Base-by-base conservation (phyloP, 2,113 vertebrate genomes). In the Apeltes quadracus region DNA sequence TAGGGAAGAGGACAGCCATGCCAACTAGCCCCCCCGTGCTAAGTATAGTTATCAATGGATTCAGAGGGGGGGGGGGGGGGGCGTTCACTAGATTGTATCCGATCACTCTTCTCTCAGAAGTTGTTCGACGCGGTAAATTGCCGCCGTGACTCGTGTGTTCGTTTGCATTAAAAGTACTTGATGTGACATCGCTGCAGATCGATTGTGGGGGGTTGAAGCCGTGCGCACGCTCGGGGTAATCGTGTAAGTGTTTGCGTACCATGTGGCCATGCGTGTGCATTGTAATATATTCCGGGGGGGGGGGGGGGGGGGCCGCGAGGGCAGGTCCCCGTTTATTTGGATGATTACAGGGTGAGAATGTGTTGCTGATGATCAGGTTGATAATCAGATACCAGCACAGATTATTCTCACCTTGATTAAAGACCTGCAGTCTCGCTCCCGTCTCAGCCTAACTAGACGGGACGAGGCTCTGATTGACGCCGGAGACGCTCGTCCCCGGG, bases 361-460 rank as follows among this genome's bases (percentile, higher is more conserved):
- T 89, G 86, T 84, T 88, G 90, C 82, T 92, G 90, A 91, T 93
- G 90, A 89, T 88, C 91, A 89, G 88, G 79, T 91, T 88, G 88
- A 86, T 89, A 88, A 92, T 93, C 90, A 94, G 92, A 88, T 90
- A 81, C 29, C 86, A 88, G 87, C 84, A 38, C 88, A 81, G 78
- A 87, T 91, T 86, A 93, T 91, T 92, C 90, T 91, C 85, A 89
- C 93, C 92, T 92, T 93, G 92, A 93, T 94, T 93, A 92, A 92
- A 92, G 87, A 88, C 75, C 85, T 75, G 87, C 88, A 76, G 87
- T 88, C 88, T 88, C 89, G 84, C 89, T 88, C 84, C 91, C 90
- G 86, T 90, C 89, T 83, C 88, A 86, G 85, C 90, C 85, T 86
- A 85, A 90, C 88, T 91, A 90, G 89, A 88, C 81, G 77, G 87